These are phyloP conservation scores for Betta splendens DNA, from an alignment of 2,797 vertebrate species.

Conservation along the genomic window DNA sequence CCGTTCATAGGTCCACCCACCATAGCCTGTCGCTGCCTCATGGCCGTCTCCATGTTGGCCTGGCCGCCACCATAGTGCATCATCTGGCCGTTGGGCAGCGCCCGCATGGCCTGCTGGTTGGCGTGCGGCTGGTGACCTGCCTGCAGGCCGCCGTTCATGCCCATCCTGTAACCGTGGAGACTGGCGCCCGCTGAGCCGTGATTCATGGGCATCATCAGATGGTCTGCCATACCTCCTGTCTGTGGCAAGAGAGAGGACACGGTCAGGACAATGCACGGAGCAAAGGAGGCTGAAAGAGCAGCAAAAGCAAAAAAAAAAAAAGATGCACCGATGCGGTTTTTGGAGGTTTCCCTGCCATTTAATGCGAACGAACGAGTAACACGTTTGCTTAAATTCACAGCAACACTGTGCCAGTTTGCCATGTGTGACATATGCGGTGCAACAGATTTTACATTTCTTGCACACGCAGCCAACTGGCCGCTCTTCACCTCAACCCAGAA, in stretches of 20 bases:
- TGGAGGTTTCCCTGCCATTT: neutral
- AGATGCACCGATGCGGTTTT: neutral
- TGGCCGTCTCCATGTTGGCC: constrained; percentile 83
- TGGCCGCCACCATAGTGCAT: constrained; percentile 86
- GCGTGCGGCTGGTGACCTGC: constrained; percentile 84
- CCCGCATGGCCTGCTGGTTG: constrained; percentile 81
- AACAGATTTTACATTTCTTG: neutral
- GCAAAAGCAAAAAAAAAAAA: neutral
- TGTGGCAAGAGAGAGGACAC: constrained; percentile 57
- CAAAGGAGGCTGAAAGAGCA: constrained; percentile 24
- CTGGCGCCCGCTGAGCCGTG: constrained; percentile 81
- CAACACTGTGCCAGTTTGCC: neutral
- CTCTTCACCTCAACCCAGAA: constrained; percentile 6
- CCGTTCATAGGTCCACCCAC: constrained; percentile 79
- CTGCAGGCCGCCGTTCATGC: constrained; percentile 86
- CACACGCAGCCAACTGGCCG: neutral
- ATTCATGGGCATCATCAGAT: constrained; percentile 95
- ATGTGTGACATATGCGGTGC: neutral
- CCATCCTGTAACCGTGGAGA: constrained; percentile 91
- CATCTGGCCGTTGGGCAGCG: constrained; percentile 82
- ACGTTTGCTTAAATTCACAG: constrained; percentile 11
- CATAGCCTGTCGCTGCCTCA: constrained; percentile 85
- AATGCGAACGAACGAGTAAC: neutral
- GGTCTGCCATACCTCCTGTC: constrained; percentile 90
- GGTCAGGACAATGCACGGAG: constrained; percentile 45